phyloP scores from a whole-genome alignment of 2,888 invertebrate species.

The Epiblema foenella region DNA sequence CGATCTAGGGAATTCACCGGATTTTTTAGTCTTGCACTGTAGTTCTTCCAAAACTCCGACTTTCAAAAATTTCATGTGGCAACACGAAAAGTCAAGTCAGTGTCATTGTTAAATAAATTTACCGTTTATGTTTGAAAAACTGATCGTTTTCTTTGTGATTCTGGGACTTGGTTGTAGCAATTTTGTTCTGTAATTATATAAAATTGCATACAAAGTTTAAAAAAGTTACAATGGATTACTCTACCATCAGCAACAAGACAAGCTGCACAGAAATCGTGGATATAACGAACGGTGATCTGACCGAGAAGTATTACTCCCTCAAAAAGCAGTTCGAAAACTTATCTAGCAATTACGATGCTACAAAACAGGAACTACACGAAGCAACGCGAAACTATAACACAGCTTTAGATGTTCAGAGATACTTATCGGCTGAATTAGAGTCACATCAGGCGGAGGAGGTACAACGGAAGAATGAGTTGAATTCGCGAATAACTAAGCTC shows the following conservation, averaged over 20 bases:
- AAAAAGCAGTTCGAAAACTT: slow-evolving; percentile 75
- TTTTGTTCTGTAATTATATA: neutral
- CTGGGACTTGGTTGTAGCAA: neutral
- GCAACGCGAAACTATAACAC: slow-evolving; percentile 74
- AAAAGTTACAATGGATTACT: slow-evolving; percentile 71
- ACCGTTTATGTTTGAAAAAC: slow-evolving; percentile 38
- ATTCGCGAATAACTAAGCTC: slow-evolving; percentile 62
- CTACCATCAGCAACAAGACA: slow-evolving; percentile 77
- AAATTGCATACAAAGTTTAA: neutral
- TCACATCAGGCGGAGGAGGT: slow-evolving; percentile 70
- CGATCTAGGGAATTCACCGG: no score
- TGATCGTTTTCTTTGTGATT: neutral
- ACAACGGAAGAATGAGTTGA: slow-evolving; percentile 63
- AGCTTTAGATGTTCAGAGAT: slow-evolving; percentile 75
- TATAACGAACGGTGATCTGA: slow-evolving; percentile 71
- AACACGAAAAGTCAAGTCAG: neutral
- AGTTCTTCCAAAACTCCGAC: no score
- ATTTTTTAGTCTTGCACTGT: no score
- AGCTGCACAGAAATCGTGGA: slow-evolving; percentile 71
- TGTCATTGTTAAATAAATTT: slow-evolving; percentile 3
- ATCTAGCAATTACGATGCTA: slow-evolving; percentile 67
- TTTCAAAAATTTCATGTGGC: no score
- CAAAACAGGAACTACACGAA: slow-evolving; percentile 78
- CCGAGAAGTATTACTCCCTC: slow-evolving; percentile 72
- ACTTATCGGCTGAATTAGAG: slow-evolving; percentile 75